These are phyloP conservation scores for Himalopsyche phryganea DNA, from an alignment of 1,140 invertebrate species.

Conservation along the genomic window DNA sequence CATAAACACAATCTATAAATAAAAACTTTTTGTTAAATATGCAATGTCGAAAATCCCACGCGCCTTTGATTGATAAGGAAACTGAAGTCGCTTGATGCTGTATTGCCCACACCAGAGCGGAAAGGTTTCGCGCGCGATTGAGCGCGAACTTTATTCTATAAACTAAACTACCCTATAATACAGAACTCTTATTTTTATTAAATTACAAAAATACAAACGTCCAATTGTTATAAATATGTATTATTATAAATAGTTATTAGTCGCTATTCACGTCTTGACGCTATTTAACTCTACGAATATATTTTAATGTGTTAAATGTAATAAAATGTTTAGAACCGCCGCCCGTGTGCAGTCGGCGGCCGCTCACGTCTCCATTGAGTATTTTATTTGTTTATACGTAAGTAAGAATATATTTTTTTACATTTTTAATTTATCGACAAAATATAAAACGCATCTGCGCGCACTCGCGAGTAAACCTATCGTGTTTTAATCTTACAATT, in stretches of 20 bases:
- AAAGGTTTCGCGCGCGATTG: conserved; percentile 3
- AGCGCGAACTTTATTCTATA: conserved; percentile 12
- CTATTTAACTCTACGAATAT: conserved; percentile 26
- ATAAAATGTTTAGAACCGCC: conserved; percentile 3
- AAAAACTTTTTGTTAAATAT: too few species aligned
- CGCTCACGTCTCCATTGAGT: conserved; percentile 7
- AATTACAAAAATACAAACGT: conserved; percentile 36
- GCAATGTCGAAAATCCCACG: too few species aligned
- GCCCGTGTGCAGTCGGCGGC: not conserved
- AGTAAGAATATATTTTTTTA: conserved; percentile 25
- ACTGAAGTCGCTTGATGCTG: too few species aligned
- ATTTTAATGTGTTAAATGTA: conserved; percentile 12
- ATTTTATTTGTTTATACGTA: conserved; percentile 2
- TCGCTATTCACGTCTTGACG: conserved; percentile 25
- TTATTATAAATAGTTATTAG: conserved; percentile 26
- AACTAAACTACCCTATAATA: conserved; percentile 30
- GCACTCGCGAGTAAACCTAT: conserved; percentile 15
- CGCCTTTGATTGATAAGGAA: too few species aligned
- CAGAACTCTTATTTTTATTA: conserved; percentile 30
- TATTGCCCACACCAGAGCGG: too few species aligned
- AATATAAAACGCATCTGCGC: conserved; percentile 22
- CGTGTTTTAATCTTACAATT: conserved; percentile 5
- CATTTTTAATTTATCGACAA: conserved; percentile 17
- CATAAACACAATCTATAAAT: too few species aligned
- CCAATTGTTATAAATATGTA: conserved; percentile 31